Conservation (phyloP, 2,113 vertebrate species). For the Heteronetta atricapilla region DNA sequence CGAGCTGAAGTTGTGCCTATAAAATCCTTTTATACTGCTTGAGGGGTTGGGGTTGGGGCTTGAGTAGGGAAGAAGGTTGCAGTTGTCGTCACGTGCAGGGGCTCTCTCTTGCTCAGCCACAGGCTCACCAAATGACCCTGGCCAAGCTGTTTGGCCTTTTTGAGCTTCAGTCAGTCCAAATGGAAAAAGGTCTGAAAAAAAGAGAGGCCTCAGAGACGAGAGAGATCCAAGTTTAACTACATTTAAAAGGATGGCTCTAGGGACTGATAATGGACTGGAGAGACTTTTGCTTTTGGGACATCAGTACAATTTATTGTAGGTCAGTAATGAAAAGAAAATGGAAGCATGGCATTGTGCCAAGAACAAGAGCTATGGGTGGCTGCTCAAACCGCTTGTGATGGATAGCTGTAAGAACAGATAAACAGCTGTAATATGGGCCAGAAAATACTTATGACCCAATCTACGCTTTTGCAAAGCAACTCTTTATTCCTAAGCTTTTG, state of each 20-base stretch:
- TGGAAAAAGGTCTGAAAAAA: constrained; percentile 9
- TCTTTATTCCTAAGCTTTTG: background rate
- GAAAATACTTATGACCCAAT: constrained; percentile 27
- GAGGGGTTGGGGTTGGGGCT: background rate
- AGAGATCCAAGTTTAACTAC: constrained; percentile 30
- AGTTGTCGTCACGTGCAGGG: background rate
- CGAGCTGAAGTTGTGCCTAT: constrained; percentile 10
- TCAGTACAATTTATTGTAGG: constrained; percentile 47
- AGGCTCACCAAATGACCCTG: background rate
- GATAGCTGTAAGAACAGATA: constrained; percentile 17
- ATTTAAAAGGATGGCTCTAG: constrained; percentile 23
- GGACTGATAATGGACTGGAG: constrained; percentile 54
- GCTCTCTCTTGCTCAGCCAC: background rate
- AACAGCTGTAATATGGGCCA: constrained; percentile 39
- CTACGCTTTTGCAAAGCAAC: background rate
- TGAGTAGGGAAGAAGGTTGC: background rate
- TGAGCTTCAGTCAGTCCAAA: background rate
- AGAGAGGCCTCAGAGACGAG: constrained; percentile 1
- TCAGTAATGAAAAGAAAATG: constrained; percentile 60
- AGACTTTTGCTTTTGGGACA: constrained; percentile 46
- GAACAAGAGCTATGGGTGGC: background rate
- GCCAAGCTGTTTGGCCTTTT: constrained; percentile 23
- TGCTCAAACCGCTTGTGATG: constrained; percentile 7
- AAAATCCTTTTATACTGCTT: constrained; percentile 38
- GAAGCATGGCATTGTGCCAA: constrained; percentile 39